Evolutionary conservation across 1,140 invertebrate genomes (phyloP), one percentile per base, ranked within the genome.

Genomic region (Drosophila navojoa): DNA sequence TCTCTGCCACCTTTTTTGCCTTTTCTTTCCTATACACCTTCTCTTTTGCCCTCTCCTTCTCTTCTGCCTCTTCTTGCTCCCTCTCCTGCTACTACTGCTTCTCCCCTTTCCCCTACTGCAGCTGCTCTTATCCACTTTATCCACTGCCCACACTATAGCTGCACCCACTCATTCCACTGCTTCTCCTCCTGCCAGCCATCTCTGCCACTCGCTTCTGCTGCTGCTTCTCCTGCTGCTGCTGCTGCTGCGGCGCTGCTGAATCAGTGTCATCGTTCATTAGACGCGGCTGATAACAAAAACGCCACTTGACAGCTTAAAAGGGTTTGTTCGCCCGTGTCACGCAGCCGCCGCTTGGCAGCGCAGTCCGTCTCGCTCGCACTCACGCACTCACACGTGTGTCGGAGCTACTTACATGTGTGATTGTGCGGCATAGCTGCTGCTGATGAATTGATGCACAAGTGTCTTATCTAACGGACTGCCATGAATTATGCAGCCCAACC

Each of bases 281-380:
- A 53, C 66, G 42, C 75, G 62, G 49, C 57, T 59, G 45, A 50
- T 68, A 63, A 77, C 69, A 81, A 60, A 76, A 84, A 84, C 67
- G 68, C 58, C 77, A 78, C 35, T 68, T 89, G 84, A 82, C 84
- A 80, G 76, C 79, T 87, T 87, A 87, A 87, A 87, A 87, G 82
- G 82, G 79, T 87, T 84, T 64, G 38, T 44, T 59, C 58, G 40
- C 55, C 38, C 27, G 25, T 25, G 35, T 38, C 35, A 38, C 38
- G 13, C n/a, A 59, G n/a, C 10, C 50, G 6, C 19, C 3, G 15
- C 22, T 5, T 19, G 10, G 19, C 13, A 11, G 2, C 49, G 2
- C 49, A 29, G 3, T 7, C 6, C 15, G 6, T 6, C 13, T 5
- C n/a, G 13, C 0, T 10, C 13, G 11, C 16, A 4, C 38, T 15